These are phyloP conservation scores for Atopsyche davidsoni DNA, from an alignment of 1,140 invertebrate species.

Conservation along the genomic window DNA sequence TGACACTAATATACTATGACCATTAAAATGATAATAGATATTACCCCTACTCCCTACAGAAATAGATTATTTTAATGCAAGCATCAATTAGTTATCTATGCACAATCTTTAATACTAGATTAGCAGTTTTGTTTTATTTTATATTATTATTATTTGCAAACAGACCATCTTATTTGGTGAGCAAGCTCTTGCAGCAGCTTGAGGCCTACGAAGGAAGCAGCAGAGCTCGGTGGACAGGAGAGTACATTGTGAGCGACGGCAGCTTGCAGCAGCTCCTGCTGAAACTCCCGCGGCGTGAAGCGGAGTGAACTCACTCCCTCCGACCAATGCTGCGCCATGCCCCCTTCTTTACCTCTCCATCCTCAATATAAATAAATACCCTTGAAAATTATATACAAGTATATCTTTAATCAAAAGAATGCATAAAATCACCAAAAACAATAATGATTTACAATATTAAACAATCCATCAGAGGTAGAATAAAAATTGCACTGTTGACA, in stretches of 20 bases:
- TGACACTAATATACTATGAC: too few species aligned
- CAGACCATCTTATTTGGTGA: slow-evolving; percentile 44
- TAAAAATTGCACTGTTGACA: too few species aligned
- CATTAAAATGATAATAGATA: neutral
- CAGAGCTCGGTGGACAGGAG: slow-evolving; percentile 72
- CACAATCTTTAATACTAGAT: too few species aligned
- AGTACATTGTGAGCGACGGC: slow-evolving; percentile 77
- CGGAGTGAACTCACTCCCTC: slow-evolving; percentile 44
- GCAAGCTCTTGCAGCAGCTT: slow-evolving; percentile 78
- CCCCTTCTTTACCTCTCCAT: neutral
- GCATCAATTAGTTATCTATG: too few species aligned
- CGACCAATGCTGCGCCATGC: slow-evolving; percentile 36
- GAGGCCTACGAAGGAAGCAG: slow-evolving; percentile 79
- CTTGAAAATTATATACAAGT: too few species aligned
- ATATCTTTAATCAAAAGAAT: too few species aligned
- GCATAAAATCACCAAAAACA: too few species aligned
- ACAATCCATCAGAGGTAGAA: too few species aligned
- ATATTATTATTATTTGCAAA: slow-evolving; percentile 4
- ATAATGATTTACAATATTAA: too few species aligned
- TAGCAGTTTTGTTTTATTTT: slow-evolving; percentile 29
- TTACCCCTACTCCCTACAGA: too few species aligned
- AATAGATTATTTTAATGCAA: too few species aligned
- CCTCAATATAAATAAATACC: neutral
- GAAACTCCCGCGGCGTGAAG: slow-evolving; percentile 70
- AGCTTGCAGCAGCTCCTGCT: slow-evolving; percentile 75